Evolutionary conservation across 2,797 vertebrate species (phyloP), one percentile per base, ranked within the genome.

Genomic region (Myotis pilosus): DNA sequence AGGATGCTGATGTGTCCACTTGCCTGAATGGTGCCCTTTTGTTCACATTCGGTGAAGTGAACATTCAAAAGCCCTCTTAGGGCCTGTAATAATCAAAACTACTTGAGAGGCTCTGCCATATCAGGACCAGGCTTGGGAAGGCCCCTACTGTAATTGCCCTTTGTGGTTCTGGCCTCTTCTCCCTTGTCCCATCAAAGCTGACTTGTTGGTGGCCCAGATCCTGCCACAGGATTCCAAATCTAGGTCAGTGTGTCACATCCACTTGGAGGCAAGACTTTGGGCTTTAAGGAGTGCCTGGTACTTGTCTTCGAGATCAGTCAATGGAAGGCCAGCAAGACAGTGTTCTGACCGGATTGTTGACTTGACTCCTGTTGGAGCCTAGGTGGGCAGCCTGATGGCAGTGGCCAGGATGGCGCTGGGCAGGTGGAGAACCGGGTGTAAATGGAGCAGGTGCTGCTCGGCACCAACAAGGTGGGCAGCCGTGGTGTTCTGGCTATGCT

Each of bases 201-300:
- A 68, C 51, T 0, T 23, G 49, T 82, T 57, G n/a, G 86, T 91
- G 91, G 89, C 83, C 16, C 2, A n/a, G 80, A 47, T 8, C 44
- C 92, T 84, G 95, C 47, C 57, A 36, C 30, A 2, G 57, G 72
- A 62, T 87, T 91, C 62, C 72, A 84, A 82, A 95, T 92, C 91
- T 95, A 97, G 96, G 97, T 98, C 97, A 97, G 80, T 96, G 85
- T 97, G 85, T 82, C 55, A 38, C 0, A 6, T 33, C 19, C 85
- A 28, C 60, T 7, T 15, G 66, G 28, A 87, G 78, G 71, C 57
- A 60, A 41, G 30, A 8, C 49, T 47, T 47, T 28, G 22, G 86
- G 9, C 10, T 51, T 38, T 28, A 17, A 87, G 89, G 41, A 47
- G 55, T 7, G 5, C 51, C 28, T 15, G 0, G n/a, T 25, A 5